Evolutionary conservation across 1,140 invertebrate species (phyloP).

Genomic region (Drosophila mojavensis): DNA sequence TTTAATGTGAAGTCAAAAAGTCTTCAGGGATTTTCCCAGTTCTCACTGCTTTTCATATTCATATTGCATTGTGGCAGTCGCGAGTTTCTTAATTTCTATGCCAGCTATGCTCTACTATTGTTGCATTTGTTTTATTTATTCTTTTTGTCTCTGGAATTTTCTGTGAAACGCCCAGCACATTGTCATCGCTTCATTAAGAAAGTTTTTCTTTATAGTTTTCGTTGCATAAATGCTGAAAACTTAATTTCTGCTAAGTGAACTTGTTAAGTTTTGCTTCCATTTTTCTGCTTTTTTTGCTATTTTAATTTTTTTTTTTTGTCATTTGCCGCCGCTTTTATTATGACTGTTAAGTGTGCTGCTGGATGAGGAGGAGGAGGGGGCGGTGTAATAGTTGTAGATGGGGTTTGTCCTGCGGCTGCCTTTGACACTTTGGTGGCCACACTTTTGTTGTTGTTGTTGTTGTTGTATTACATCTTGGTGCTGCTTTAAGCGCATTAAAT

Average conservation of each 20-base stretch:
- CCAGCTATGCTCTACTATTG: slow-evolving; percentile 20
- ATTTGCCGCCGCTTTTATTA: slow-evolving; percentile 60
- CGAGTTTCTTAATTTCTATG: background rate
- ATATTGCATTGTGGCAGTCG: slow-evolving; percentile 5
- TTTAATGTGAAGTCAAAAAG: no score
- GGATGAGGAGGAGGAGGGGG: background rate
- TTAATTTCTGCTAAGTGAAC: slow-evolving; percentile 81
- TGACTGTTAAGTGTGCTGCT: slow-evolving; percentile 15
- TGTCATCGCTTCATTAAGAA: slow-evolving; percentile 80
- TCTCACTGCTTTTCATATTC: slow-evolving; percentile 10
- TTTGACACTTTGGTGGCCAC: slow-evolving; percentile 62
- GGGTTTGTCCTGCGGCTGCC: slow-evolving; percentile 39
- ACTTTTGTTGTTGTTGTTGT: slow-evolving; percentile 16
- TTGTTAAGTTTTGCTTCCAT: slow-evolving; percentile 70
- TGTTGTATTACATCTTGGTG: background rate
- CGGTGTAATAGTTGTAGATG: no score
- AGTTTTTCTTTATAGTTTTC: slow-evolving; percentile 80
- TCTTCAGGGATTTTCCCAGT: background rate
- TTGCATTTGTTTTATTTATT: slow-evolving; percentile 24
- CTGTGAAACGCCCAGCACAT: slow-evolving; percentile 68
- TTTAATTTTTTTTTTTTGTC: slow-evolving; percentile 17
- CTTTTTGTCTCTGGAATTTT: slow-evolving; percentile 37
- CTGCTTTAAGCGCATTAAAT: slow-evolving; percentile 70
- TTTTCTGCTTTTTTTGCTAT: no score
- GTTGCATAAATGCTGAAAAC: slow-evolving; percentile 80